Conservation (phyloP, 2,797 vertebrate species). For the Artibeus lituratus region DNA sequence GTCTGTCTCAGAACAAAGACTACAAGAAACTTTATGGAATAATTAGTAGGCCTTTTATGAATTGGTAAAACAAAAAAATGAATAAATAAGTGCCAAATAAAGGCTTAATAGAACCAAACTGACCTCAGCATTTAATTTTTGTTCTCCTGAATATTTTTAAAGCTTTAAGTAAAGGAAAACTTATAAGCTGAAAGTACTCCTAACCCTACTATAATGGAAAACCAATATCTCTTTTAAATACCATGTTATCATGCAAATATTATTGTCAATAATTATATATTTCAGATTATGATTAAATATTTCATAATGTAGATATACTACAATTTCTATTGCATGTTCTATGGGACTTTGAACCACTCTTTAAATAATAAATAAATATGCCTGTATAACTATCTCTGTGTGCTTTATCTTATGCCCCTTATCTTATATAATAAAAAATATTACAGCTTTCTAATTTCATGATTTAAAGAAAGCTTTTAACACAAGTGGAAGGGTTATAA, state of each 20-base stretch:
- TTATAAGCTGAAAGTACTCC: background rate
- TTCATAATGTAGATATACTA: background rate
- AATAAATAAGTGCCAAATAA: background rate
- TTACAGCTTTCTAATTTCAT: background rate
- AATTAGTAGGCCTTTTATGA: background rate
- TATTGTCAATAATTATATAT: background rate
- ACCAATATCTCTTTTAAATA: background rate
- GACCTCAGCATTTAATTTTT: background rate
- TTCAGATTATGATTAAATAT: conserved; percentile 5
- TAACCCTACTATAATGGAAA: background rate
- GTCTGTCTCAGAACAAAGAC: background rate
- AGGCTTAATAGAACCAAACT: background rate
- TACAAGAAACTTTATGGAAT: background rate
- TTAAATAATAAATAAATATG: background rate
- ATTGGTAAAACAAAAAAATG: background rate
- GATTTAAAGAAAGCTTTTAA: background rate
- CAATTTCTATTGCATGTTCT: background rate
- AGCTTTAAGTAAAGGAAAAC: background rate
- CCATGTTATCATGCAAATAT: background rate
- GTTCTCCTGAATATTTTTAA: background rate
- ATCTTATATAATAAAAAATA: background rate
- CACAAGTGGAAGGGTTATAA: background rate
- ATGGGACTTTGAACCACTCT: background rate
- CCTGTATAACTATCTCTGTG: background rate
- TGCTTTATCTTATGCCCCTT: background rate